Evolutionary conservation across 2,797 vertebrate species (phyloP).

Genomic region (Oreochromis grahami): DNA sequence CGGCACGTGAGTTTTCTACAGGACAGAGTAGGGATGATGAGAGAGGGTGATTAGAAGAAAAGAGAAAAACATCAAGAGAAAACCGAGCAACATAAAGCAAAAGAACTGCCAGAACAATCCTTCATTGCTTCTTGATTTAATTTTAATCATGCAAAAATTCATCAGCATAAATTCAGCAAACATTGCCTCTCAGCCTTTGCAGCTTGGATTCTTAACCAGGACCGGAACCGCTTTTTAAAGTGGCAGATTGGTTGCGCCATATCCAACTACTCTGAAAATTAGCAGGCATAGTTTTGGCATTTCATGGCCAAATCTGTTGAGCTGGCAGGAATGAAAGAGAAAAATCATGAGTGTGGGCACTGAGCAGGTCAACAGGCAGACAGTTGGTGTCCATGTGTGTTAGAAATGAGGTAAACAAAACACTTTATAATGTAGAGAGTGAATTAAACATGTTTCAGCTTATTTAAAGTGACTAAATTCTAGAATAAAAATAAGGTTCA

Average conservation of each 20-base stretch:
- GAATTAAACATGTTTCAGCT: neutral
- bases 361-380: neutral
- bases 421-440: neutral
- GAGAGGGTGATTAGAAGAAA: neutral
- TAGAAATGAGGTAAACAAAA: neutral
- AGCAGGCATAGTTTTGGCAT: neutral
- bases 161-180: neutral
- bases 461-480: neutral
- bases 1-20: conserved; percentile 90
- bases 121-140: neutral
- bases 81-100: neutral
- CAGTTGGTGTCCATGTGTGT: neutral
- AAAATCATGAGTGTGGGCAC: neutral
- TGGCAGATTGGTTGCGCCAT: neutral
- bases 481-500: neutral
- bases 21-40: neutral
- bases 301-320: neutral
- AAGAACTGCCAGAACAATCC: no score
- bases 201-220: neutral
- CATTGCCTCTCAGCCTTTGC: neutral
- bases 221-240: neutral
- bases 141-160: neutral
- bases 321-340: neutral
- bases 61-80: neutral
- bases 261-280: conserved; percentile 1